Percentiles rank a stretch among this genome's conserved stretches.
phyloP scores from a whole-genome alignment of 2,797 vertebrate species.

The Syngnathus acus region DNA sequence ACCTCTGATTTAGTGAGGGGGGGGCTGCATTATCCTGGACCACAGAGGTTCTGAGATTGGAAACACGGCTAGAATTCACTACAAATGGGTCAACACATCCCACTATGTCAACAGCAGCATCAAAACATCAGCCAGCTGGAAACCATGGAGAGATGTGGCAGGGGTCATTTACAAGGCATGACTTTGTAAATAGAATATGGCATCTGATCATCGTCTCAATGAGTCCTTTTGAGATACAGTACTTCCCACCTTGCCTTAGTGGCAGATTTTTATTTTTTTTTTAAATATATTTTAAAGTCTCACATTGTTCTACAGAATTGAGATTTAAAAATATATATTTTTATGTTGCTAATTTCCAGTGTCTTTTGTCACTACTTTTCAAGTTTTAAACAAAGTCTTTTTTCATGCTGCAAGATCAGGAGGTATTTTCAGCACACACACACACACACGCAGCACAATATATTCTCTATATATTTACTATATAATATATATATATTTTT shows the following conservation, averaged over 20 bases:
- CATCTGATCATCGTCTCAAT: slow-evolving; percentile 36
- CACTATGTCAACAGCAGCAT: slow-evolving; percentile 54
- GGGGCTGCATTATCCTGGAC: slow-evolving; percentile 26
- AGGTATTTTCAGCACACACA: slow-evolving; percentile 39
- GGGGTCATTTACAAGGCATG: slow-evolving; percentile 61
- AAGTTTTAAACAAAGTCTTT: slow-evolving; percentile 57
- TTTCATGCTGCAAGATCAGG: slow-evolving; percentile 50
- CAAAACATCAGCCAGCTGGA: slow-evolving; percentile 44
- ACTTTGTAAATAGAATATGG: slow-evolving; percentile 55
- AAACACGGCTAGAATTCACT: slow-evolving; percentile 24
- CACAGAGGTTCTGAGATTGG: slow-evolving; percentile 27
- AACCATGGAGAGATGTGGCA: slow-evolving; percentile 27
- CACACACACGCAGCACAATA: slow-evolving; percentile 16
- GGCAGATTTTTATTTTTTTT: slow-evolving; percentile 30
- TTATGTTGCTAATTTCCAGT: slow-evolving; percentile 69
- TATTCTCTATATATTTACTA: slow-evolving; percentile 21
- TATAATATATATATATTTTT: slow-evolving; percentile 38
- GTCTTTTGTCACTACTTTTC: slow-evolving; percentile 49
- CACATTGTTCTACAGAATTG: slow-evolving; percentile 62
- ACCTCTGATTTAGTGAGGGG: slow-evolving; percentile 29
- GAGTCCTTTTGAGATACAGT: slow-evolving; percentile 36
- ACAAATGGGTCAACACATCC: slow-evolving; percentile 37
- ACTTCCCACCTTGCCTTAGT: slow-evolving; percentile 25
- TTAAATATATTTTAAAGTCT: slow-evolving; percentile 59
- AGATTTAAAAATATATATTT: slow-evolving; percentile 70